Base-by-base conservation (phyloP, 2,797 vertebrate genomes). In the Brotula barbata region DNA sequence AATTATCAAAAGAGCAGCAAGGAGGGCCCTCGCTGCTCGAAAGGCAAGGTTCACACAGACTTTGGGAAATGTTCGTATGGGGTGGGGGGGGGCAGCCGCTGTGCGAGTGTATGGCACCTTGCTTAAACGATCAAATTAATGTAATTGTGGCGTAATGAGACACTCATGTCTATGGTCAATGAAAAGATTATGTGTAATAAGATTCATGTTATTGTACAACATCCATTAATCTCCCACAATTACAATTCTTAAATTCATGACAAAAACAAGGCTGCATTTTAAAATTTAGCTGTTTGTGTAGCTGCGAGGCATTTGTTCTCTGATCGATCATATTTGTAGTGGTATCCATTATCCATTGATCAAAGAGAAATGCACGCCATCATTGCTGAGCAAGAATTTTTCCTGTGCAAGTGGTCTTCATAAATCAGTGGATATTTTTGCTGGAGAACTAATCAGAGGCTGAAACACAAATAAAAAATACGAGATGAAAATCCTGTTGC, bases 1-100 rank as follows among this genome's bases (percentile, higher is more conserved):
- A 87, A 87, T 86, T 89, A 85, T 90, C 71, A 84, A 83, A 88
- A 71, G 84, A 84, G 63, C 80, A 58, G 59, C 2, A 13, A 68
- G 64, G 54, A 80, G 71, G 75, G 76, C 79, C 73, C 76, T 68
- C 0, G 17, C 33, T 40, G 31, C 55, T 40, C 33, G 3, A 40
- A n/a, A 55, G 23, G 34, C 53, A 64, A 73, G 77, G 84, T 86
- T 86, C 79, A 84, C 68, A 39, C 51, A 54, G 63, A 23, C 68
- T 79, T 68, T 71, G 59, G 59, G 68, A 60, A 43, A 21, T 45
- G 54, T 44, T 23, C 36, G 28, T 46, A 47, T 31, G 60, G 43
- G 56, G 65, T 47, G 60, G 47, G 61, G 22, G 9, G 44, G 43
- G 42, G 51, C 58, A 68, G 81, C 69, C 74, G 81, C 53, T 8